These are phyloP conservation scores for Nansenia antarctica DNA, from an alignment of 2,113 vertebrate species.

Conservation along the genomic window DNA sequence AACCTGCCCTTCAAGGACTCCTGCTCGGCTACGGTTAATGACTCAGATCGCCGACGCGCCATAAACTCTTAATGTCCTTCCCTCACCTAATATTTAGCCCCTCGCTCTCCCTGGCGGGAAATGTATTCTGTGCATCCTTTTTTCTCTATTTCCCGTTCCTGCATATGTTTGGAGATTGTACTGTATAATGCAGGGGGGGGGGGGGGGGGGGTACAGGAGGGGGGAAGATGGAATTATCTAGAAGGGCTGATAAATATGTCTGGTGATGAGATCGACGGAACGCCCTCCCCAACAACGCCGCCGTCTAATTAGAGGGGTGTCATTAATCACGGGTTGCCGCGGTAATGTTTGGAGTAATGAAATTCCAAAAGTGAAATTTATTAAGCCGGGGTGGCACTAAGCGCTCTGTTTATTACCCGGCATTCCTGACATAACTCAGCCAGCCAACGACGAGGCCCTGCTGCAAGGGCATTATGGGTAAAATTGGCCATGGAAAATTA, in stretches of 20 bases:
- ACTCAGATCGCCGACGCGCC: conserved; percentile 11
- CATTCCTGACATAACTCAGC: conserved; percentile 84
- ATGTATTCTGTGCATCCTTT: conserved; percentile 19
- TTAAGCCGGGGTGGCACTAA: conserved; percentile 82
- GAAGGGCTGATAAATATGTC: conserved; percentile 67
- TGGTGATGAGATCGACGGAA: conserved; percentile 77
- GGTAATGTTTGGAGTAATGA: conserved; percentile 89
- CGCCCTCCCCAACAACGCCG: conserved; percentile 76
- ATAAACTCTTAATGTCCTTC: conserved; percentile 36
- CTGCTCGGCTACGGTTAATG: conserved; percentile 14
- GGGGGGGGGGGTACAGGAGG: neutral
- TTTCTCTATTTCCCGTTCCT: conserved; percentile 27
- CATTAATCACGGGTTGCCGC: conserved; percentile 85
- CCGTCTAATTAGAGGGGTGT: conserved; percentile 88
- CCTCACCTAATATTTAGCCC: conserved; percentile 28
- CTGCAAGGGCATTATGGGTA: neutral
- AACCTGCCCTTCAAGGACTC: conserved; percentile 25
- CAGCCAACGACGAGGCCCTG: conserved; percentile 69
- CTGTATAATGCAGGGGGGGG: neutral
- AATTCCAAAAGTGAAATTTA: conserved; percentile 86
- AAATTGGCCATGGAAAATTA: conserved; percentile 8
- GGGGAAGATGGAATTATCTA: conserved; percentile 40
- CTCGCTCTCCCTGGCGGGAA: neutral
- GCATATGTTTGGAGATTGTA: conserved; percentile 10
- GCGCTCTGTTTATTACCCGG: conserved; percentile 85